These are phyloP conservation scores for Epizoanthus ramosus DNA, from an alignment of 92 coral and sea anemone genomes.

Conservation along the genomic window DNA sequence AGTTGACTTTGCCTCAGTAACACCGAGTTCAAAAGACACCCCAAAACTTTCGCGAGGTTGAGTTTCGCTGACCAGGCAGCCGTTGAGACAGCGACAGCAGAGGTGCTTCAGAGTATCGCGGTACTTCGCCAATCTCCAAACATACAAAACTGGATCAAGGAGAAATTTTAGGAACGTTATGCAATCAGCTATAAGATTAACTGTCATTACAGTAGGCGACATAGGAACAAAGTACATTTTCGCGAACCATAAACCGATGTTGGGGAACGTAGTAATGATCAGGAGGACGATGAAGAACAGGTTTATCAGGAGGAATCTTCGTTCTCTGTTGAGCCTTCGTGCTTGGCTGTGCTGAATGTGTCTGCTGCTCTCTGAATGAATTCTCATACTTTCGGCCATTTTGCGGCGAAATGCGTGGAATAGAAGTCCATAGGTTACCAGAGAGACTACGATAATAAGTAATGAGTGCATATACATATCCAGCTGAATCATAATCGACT, in stretches of 20 bases:
- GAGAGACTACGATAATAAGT: background rate
- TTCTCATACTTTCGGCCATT: conserved; percentile 23
- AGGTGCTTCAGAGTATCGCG: conserved; percentile 17
- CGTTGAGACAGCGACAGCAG: background rate
- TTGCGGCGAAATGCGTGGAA: conserved; percentile 35
- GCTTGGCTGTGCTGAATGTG: conserved; percentile 13
- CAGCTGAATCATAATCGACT: background rate
- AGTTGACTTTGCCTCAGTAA: too few species aligned
- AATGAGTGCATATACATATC: conserved; percentile 6
- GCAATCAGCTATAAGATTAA: background rate
- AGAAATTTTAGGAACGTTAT: background rate
- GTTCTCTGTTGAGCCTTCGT: conserved; percentile 9
- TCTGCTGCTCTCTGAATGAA: conserved; percentile 33
- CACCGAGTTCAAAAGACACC: too few species aligned
- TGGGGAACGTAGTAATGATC: background rate
- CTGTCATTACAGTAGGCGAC: too few species aligned
- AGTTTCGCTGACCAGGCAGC: too few species aligned
- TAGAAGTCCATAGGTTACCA: background rate
- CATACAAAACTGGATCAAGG: conserved; percentile 26
- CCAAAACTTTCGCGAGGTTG: too few species aligned
- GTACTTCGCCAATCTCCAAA: conserved; percentile 20
- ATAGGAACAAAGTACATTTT: too few species aligned
- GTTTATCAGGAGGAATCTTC: conserved; percentile 20
- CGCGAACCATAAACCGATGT: background rate
- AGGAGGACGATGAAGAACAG: conserved; percentile 10